Base-by-base conservation (phyloP, 2,888 invertebrate genomes). In the Monoplex corrugatus region DNA sequence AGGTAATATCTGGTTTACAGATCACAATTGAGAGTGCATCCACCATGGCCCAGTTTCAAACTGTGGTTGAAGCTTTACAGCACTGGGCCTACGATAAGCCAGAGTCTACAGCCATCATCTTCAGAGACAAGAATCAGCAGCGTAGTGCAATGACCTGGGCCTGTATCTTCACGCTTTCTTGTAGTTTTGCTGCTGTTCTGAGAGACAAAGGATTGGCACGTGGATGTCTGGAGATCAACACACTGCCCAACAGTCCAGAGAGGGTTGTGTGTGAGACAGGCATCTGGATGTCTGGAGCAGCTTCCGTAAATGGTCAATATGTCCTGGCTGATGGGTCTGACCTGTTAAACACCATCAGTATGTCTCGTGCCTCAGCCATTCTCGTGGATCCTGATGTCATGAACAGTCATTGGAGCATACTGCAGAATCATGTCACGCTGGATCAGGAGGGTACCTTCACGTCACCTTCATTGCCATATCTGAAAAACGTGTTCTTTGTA, bases 311-410 rank as follows among this genome's bases (percentile, higher is more conserved):
- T 44, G 87, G 75, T 3, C 75, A 75, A 45, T 87, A 75, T 87
- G 75, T 63, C 44, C 63, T 88, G 87, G 72, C 82, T 57, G 87
- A 88, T 38, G 87, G 87, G 1, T 88, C 87, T 2, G 87, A 88
- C 38, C 35, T 88, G 38, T 8, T 88, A 2, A 28, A 50, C 83
- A 68, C 43, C 0, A 19, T 88, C 35, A 38, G 35, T 0, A 28
- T 57, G 82, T 88, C 87, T 1, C 82, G 68, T 23, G 83, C 83
- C n/a, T 28, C 68, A 5, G 68, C 87, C 50, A 38, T 88, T 28
- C 43, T 88, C 68, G 23, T 88, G 28, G 83, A 88, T 32, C 87
- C 87, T 63, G 87, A 88, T 43, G 35, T 83, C 57, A 5, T 38
- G 28, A 57, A 83, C 63, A 88, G 83, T 82, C 82, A 82, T 6